These are phyloP conservation scores for Phragmatobia fuliginosa DNA, from an alignment of 2,888 invertebrate species.

Conservation along the genomic window DNA sequence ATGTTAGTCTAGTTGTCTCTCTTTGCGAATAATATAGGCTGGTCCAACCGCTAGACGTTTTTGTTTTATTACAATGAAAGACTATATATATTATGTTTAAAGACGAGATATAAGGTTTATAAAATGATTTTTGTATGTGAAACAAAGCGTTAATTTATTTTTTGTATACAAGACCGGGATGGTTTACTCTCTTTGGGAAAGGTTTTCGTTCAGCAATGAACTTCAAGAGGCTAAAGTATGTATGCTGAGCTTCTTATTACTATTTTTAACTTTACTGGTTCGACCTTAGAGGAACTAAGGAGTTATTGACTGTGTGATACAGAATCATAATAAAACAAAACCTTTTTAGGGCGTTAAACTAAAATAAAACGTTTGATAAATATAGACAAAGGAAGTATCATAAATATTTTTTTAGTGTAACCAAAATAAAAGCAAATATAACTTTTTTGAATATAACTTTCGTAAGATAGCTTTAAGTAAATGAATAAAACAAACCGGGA, in stretches of 20 bases:
- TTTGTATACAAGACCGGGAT: too few relatives aligned
- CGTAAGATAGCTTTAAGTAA: too few relatives aligned
- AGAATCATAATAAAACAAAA: neutral
- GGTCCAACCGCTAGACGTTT: neutral
- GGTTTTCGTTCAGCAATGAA: too few relatives aligned
- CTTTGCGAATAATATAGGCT: conserved; percentile 12
- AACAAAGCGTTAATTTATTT: neutral
- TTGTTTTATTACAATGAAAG: neutral
- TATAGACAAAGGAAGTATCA: too few relatives aligned
- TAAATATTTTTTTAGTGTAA: too few relatives aligned
- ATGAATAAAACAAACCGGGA: too few relatives aligned
- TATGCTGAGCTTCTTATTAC: neutral
- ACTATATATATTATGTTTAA: too few relatives aligned
- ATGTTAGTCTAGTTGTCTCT: conserved; percentile 27
- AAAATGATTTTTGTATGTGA: neutral
- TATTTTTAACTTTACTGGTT: neutral
- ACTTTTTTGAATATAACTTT: too few relatives aligned
- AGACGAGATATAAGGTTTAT: neutral
- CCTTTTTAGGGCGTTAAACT: neutral
- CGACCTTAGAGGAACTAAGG: neutral
- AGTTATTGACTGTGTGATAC: neutral
- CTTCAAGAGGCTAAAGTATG: too few relatives aligned
- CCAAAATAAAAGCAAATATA: too few relatives aligned
- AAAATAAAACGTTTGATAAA: too few relatives aligned
- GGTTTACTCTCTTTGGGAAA: too few relatives aligned